Base-by-base conservation (phyloP, 1,140 invertebrate genomes). In the Zaprionus nigranus region DNA sequence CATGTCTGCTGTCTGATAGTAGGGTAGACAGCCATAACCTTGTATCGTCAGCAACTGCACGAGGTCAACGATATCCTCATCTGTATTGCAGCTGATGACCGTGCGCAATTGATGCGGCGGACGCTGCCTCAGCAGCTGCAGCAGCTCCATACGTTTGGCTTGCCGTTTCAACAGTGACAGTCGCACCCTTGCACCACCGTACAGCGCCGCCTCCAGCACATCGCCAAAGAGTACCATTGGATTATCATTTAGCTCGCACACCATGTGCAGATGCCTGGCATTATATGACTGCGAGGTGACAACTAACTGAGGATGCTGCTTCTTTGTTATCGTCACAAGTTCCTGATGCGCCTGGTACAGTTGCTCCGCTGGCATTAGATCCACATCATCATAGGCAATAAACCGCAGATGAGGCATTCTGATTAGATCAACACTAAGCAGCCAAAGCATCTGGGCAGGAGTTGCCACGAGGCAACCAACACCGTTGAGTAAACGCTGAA, bases 201-300 rank as follows among this genome's bases (percentile, higher is more conserved):
- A 88, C 4, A 81, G 1, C 13, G 81, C 78, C 1, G 84, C 84
- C 75, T 87, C 84, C 26, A 87, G 68, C 3, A 81, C 17, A 34
- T 87, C 81, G 0, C 85, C 85, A 26, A 87, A 88, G 0, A 87
- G 64, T 1, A 87, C 1, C 20, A 75, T 53, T 7, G 75, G 57
- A 1, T 79, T 6, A 7, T 43, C 15, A 36, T 65, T 79, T 5
- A 73, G n/a, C 3, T 36, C 26, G 1, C 12, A 24, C 7, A 87
- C 1, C 20, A 61, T 67, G 9, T 24, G 20, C 3, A 84, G 40
- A 6, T 59, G 30, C 3, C 7, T 5, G 7, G 7, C 17, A 3
- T 67, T 54, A 20, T 64, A 88, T 1, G 58, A 38, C 26, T 88
- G 74, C 7, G 74, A 65, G 5, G 61, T 59, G 22, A 81, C 53